Evolutionary conservation across 2,797 vertebrate genomes (phyloP).

Genomic region (Rhodeus uyekii): DNA sequence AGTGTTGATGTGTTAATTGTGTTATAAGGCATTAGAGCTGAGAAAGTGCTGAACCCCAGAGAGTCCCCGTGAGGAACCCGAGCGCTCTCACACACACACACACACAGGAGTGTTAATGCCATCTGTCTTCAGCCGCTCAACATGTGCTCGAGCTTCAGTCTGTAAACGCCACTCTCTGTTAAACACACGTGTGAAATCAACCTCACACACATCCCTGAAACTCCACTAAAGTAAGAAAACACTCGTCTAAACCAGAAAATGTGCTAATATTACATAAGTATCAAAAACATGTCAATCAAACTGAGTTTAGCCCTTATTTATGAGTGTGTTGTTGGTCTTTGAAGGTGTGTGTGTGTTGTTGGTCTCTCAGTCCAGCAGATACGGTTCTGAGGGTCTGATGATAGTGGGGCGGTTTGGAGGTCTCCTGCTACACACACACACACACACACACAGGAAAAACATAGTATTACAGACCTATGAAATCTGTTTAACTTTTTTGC

Average conservation of each 20-base stretch:
- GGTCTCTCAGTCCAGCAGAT: constrained; percentile 86
- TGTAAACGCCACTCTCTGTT: background rate
- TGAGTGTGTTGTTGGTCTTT: constrained; percentile 19
- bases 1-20: no score
- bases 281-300: no score
- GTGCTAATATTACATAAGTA: no score
- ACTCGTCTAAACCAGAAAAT: no score
- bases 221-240: no score
- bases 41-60: no score
- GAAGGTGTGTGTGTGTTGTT: background rate
- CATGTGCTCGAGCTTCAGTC: background rate
- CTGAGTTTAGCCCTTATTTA: no score
- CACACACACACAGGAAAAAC: background rate
- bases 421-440: constrained; percentile 83
- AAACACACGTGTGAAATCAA: background rate
- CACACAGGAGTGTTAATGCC: background rate
- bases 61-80: no score
- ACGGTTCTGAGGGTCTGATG: constrained; percentile 89
- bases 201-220: no score
- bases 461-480: background rate
- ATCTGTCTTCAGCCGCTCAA: no score
- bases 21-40: no score
- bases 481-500: background rate
- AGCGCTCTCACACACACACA: no score
- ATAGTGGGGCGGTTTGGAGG: constrained; percentile 90